Percentiles rank a stretch among this genome's conserved stretches.
These are phyloP conservation scores for Nemopilema nomurai DNA, from an alignment of 30 jellyfish, hydroid and myxozoan species.

Conservation along the genomic window DNA sequence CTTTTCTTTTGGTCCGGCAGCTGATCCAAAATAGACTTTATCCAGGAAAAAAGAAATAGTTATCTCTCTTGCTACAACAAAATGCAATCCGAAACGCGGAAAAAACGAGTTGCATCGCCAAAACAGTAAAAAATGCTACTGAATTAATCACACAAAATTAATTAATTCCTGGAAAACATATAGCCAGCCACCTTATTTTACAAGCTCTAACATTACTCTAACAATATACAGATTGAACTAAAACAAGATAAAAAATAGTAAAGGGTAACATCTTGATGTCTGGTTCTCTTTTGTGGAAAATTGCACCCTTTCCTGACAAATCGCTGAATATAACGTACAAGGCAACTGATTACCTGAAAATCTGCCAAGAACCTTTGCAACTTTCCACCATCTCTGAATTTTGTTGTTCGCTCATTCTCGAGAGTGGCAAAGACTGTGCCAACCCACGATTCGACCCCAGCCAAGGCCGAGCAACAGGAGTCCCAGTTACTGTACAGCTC, in stretches of 20 bases:
- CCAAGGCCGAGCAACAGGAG: slow-evolving; percentile 6
- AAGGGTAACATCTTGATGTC: too few relatives aligned
- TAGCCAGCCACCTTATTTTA: too few relatives aligned
- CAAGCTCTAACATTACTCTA: too few relatives aligned
- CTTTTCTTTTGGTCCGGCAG: slow-evolving; percentile 13
- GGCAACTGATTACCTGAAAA: slow-evolving; percentile 45
- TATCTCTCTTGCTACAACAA: neutral
- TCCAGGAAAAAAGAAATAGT: neutral
- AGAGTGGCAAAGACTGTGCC: neutral
- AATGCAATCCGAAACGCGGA: neutral
- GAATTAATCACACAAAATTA: too few relatives aligned
- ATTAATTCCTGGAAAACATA: too few relatives aligned
- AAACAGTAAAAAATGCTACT: neutral
- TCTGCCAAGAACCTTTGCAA: slow-evolving; percentile 9
- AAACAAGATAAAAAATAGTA: too few relatives aligned
- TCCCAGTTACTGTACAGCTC: slow-evolving; percentile 42
- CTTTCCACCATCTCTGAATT: slow-evolving; percentile 39
- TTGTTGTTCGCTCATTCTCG: slow-evolving; percentile 4
- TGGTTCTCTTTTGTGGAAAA: too few relatives aligned
- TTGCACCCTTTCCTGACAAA: too few relatives aligned
- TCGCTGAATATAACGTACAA: too few relatives aligned
- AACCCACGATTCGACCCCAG: slow-evolving; percentile 18
- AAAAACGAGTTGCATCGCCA: neutral
- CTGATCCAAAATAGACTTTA: slow-evolving; percentile 16
- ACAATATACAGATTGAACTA: too few relatives aligned